Evolutionary conservation across 2,888 invertebrate genomes (phyloP).

Genomic region (Allophyes oxyacanthae): DNA sequence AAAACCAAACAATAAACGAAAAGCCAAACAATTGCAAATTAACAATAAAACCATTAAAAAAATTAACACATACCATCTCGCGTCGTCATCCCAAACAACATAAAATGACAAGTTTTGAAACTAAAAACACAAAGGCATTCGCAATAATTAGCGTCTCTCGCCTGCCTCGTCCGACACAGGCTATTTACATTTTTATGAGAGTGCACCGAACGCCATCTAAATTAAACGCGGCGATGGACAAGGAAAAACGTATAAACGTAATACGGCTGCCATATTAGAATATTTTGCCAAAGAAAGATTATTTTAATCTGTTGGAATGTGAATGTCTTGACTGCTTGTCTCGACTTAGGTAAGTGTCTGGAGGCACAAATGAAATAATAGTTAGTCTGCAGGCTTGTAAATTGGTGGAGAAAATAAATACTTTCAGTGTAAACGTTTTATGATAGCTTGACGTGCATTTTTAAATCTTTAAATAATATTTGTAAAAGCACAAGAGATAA

Average conservation of each 20-base stretch:
- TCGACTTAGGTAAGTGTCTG: slow-evolving; percentile 1
- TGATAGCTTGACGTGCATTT: no score
- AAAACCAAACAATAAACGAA: no score
- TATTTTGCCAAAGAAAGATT: slow-evolving; percentile 20
- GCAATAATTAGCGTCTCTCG: slow-evolving; percentile 48
- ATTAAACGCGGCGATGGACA: slow-evolving; percentile 55
- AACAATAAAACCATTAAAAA: no score
- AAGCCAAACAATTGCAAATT: no score
- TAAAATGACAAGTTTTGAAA: slow-evolving; percentile 31
- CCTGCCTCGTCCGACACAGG: slow-evolving; percentile 25
- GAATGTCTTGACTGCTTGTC: slow-evolving; percentile 18
- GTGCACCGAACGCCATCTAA: slow-evolving; percentile 60
- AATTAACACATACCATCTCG: no score
- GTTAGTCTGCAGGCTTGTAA: no score
- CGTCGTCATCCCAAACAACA: slow-evolving; percentile 9
- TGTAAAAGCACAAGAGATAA: no score
- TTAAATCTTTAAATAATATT: no score
- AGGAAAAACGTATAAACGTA: slow-evolving; percentile 30
- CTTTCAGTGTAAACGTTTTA: no score
- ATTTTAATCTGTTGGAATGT: slow-evolving; percentile 26
- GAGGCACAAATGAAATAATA: no score
- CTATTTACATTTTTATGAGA: slow-evolving; percentile 75
- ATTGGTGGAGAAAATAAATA: no score
- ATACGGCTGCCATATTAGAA: slow-evolving; percentile 19
- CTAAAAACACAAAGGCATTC: slow-evolving; percentile 43